Evolutionary conservation across 2,113 vertebrate genomes (phyloP), one percentile per base, ranked within the genome.

Genomic region (Arothron firmamentum): DNA sequence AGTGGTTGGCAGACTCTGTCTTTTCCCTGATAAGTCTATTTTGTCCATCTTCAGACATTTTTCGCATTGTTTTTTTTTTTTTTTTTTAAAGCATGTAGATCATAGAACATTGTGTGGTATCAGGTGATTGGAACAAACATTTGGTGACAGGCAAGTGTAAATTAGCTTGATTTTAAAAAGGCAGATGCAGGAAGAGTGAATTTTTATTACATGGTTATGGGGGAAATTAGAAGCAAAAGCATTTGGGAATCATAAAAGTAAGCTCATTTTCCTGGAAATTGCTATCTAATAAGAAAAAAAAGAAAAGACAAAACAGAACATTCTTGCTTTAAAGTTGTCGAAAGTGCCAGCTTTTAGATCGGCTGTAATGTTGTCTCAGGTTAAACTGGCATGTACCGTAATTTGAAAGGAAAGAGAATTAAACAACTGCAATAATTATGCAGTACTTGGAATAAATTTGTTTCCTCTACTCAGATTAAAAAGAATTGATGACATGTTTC

Each of bases 1-100:
- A 81, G 63, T 67, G 66, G 52, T 65, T 11, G 51, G 51, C 55
- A 52, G 52, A 57, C 50, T n/a, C 18, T 50, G 43, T 61, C 34
- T 17, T 59, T 11, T n/a, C 11, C 2, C 56, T 52, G 12, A 55
- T 10, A 10, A 19, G 47, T 18, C n/a, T 18, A 49, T 20, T 18
- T 8, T 16, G 45, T 16, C 15, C 45, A 17, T 47, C 45, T 16
- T 17, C 5, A 17, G 45, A 45, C 14, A 15, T 15, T 15, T 15
- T 45, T 17, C 1, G 42, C 21, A 23, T 23, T 23, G 21, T 2
- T 23, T 23, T 23, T 23, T 23, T 23, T 23, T 23, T 23, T 2
- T 23, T 23, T 23, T 23, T 23, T 23, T 23, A 9, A 31, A 5
- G 28, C 3, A 31, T 31, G 28, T 6, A 31, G 28, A 31, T 31